Evolutionary conservation across 2,888 invertebrate species (phyloP), one percentile per base, ranked within the genome.

Genomic region (Hydroisotoma schaefferi): DNA sequence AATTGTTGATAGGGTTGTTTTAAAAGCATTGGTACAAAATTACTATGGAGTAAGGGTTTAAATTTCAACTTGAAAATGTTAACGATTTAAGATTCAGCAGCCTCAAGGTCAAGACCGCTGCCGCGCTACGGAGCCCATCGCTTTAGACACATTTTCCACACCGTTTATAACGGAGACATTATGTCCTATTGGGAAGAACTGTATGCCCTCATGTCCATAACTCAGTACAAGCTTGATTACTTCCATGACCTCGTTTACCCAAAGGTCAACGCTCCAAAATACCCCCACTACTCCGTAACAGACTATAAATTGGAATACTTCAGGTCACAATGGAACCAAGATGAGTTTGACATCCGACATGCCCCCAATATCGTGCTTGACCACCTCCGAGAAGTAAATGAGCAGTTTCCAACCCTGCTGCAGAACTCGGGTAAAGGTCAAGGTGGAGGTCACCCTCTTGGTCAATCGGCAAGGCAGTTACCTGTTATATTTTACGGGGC

Each of bases 301-400:
- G 3, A 8, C 20, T 10, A 18, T 4, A 40, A 40, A 20, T 15
- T 8, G 20, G n/a, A 40, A 15, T 40, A 40, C n/a, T 40, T 15
- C n/a, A 15, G 40, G 20, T 40, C 40, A 5, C 40, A 40, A 40
- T 40, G 40, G 40, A 40, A 40, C 40, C 40, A 40, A 15, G 40
- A 40, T 20, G 20, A 40, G n/a, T 40, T 40, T 20, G 20, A 18
- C 3, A 15, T 40, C 5, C 5, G 3, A 4, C n/a, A 40, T 20
- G 15, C 40, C 5, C n/a, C 6, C 15, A 33, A 5, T 15, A 18
- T 40, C 5, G 20, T 15, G 3, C n/a, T 18, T 15, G 20, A 5
- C 5, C 5, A 40, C n/a, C 40, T 40, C 8, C 8, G 20, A 40
- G 5, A 40, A 15, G n/a, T 18, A 5, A 40, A 40, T 15, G 4